Percentiles rank a stretch among this genome's conserved stretches.
phyloP scores from a whole-genome alignment of 2,113 vertebrate species.

The Vimba vimba region DNA sequence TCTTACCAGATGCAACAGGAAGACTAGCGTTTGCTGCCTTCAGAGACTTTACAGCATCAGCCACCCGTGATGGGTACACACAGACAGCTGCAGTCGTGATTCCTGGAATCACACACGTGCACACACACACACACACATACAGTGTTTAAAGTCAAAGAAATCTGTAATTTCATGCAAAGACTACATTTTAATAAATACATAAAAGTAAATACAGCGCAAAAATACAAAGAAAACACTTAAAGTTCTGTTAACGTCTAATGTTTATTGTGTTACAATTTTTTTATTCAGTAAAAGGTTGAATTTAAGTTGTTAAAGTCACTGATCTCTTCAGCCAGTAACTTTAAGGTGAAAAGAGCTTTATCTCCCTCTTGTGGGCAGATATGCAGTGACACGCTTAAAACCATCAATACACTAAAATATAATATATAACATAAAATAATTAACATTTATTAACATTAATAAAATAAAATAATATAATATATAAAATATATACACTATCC shows the following conservation, averaged over 20 bases:
- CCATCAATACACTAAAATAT: not conserved
- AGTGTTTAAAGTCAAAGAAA: not conserved
- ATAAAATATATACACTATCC: not conserved
- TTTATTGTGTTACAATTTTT: not conserved
- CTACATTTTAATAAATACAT: not conserved
- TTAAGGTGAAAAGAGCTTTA: conserved; percentile 23
- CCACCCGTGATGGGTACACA: conserved; percentile 89
- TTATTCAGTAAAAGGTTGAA: not conserved
- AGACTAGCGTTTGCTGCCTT: conserved; percentile 82
- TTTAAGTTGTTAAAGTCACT: not conserved
- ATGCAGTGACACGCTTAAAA: not conserved
- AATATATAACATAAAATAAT: not conserved
- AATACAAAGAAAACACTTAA: not conserved
- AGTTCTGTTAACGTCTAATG: not conserved
- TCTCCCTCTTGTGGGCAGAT: conserved; percentile 48
- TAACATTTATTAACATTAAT: not conserved
- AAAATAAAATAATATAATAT: not conserved
- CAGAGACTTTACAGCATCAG: conserved; percentile 81
- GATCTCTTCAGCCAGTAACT: not conserved
- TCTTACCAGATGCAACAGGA: conserved; percentile 90
- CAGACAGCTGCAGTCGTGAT: conserved; percentile 88
- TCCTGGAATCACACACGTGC: conserved; percentile 68
- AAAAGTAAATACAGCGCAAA: not conserved
- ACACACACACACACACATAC: not conserved
- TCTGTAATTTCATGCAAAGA: not conserved